Evolutionary conservation across 2,888 invertebrate species (phyloP), one percentile per base, ranked within the genome.

Genomic region (Temnothorax rugatulus): DNA sequence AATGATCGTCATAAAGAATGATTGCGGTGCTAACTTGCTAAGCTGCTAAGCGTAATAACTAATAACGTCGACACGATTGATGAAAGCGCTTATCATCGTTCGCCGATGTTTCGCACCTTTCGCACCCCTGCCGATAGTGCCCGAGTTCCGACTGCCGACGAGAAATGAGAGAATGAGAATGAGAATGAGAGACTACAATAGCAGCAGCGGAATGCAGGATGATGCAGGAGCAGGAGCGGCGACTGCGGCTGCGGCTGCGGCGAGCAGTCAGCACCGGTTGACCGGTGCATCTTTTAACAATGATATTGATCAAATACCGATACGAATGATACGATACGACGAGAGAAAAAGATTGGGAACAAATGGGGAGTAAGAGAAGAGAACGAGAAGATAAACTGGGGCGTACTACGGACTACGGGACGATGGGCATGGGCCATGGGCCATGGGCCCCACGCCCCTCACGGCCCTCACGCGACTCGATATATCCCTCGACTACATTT

Each of bases 401-500:
- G n/a, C 18, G 13, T 29, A 54, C 9, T 25, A 15, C 4, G 44
- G 29, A 29, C 29, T 29, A 29, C 29, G 29, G 29, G 29, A 29
- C 29, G 29, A 29, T 29, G 29, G 29, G 29, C 29, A 29, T 25
- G 25, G 25, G 25, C 25, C 25, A n/a, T 29, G 29, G 29, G 3
- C 29, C 29, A 4, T 29, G 29, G 29, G 29, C 29, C 25, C 1
- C 2, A 2, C 0, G 25, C 29, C 29, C 29, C n/a, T n/a, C 34
- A 15, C 44, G 68, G 74, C 59, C 84, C 85, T 84, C 84, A n/a
- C 41, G 68, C 25, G 69, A 9, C 29, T 64, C 18, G 38, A 41
- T 47, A 61, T 66, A 1, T n/a, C 13, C 50, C 21, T 59, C 77
- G 83, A 89, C 88, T 89, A 89, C 90, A 89, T 89, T 82, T 86